These are phyloP conservation scores for Paraplagusia blochii DNA, from an alignment of 2,113 vertebrate species.

Conservation along the genomic window DNA sequence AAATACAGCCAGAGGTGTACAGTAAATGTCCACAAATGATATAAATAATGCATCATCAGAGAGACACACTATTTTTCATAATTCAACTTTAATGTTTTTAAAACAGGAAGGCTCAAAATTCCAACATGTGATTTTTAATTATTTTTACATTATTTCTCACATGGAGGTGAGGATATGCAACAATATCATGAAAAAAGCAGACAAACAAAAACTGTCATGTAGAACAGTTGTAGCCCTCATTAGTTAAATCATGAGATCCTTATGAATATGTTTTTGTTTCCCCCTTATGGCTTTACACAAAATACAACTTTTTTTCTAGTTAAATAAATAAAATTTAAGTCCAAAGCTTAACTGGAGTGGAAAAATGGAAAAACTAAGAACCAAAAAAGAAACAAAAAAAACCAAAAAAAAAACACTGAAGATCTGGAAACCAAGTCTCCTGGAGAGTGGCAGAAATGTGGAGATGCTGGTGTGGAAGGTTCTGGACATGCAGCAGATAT, in stretches of 20 bases:
- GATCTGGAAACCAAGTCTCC: neutral
- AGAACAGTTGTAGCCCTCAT: slow-evolving; percentile 69
- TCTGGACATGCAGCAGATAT: slow-evolving; percentile 26
- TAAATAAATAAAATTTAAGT: too few species aligned
- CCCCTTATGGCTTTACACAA: slow-evolving; percentile 25
- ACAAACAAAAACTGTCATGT: slow-evolving; percentile 34
- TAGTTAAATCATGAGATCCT: slow-evolving; percentile 39
- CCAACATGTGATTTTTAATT: slow-evolving; percentile 52
- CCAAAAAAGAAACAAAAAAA: too few species aligned
- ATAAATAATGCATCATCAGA: too few species aligned
- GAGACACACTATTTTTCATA: slow-evolving; percentile 35
- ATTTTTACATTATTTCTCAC: slow-evolving; percentile 47
- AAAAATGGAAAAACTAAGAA: neutral
- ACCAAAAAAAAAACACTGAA: neutral
- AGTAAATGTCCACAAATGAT: too few species aligned
- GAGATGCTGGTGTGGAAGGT: slow-evolving; percentile 1
- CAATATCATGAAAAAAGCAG: slow-evolving; percentile 34
- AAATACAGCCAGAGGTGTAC: neutral
- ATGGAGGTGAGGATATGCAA: slow-evolving; percentile 64
- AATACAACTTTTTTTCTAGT: neutral
- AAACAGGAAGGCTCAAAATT: slow-evolving; percentile 63
- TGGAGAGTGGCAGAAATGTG: slow-evolving; percentile 3
- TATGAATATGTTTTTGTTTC: slow-evolving; percentile 17
- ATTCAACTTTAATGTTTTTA: slow-evolving; percentile 75
- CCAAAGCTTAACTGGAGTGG: slow-evolving; percentile 17